Evolutionary conservation across 1,140 invertebrate species (phyloP), one percentile per base, ranked within the genome.

Genomic region (Sinella curviseta): DNA sequence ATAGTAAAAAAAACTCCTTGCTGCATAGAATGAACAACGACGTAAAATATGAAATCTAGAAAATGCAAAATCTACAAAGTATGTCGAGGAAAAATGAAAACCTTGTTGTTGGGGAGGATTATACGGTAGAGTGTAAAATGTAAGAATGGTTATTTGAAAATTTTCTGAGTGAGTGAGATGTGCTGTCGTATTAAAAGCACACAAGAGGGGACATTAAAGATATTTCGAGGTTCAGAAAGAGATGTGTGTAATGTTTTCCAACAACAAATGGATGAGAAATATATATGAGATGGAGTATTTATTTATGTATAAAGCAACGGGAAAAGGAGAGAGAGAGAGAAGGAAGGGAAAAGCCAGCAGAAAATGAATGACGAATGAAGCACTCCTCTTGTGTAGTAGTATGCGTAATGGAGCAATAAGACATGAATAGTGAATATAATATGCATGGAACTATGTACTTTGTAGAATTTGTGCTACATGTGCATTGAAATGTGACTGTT

Each of bases 201-300:
- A 33, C 31, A 70, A 70, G 65, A 70, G 65, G 30, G 65, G 65
- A 70, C 65, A 70, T 70, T 31, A 70, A 70, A 70, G 26, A 70
- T 70, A n/a, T 70, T 70, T 70, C 31, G 28, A 33, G 65, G 65
- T 12, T 70, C 24, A 12, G 31, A 30, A n/a, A 60, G 55, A 30
- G 24, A 31, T 70, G 65, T 70, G 65, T 33, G 12, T 70, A 33
- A 70, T 16, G 31, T 30, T 70, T 33, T 70, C 26, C 4, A 4
- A 17, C 12, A 60, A 60, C 24, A 26, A 60, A 26, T 12, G 57
- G 57, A 60, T 60, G 57, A 60, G 57, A 70, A 70, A 31, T 31
- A 30, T n/a, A n/a, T n/a, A 70, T 31, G 30, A 70, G 65, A 70
- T 33, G 31, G 26, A 70, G 24, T 70, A 70, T 70, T 70, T 70